phyloP scores from a whole-genome alignment of 2,888 invertebrate genomes.

The Lasioglossum villosulum region DNA sequence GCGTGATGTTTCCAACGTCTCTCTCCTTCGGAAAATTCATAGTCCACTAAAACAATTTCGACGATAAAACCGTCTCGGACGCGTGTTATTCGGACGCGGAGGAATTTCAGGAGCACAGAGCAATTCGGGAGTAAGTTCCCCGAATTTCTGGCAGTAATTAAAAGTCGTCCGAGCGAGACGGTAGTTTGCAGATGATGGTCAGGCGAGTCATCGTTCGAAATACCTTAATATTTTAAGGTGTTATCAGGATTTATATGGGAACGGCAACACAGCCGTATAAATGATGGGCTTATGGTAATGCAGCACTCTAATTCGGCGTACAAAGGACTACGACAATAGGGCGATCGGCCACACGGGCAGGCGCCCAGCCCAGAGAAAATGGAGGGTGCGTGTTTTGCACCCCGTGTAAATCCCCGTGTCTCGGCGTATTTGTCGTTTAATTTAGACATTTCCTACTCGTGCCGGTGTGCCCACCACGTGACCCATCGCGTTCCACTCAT shows the following conservation, averaged over 20 bases:
- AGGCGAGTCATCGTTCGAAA: conserved; percentile 58
- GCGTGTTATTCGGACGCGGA: conserved; percentile 53
- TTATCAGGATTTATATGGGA: conserved; percentile 58
- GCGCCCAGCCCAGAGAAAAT: conserved; percentile 75
- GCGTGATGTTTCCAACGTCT: background rate
- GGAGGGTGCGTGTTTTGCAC: conserved; percentile 81
- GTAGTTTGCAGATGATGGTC: conserved; percentile 51
- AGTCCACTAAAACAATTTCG: conserved; percentile 24
- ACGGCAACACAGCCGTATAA: conserved; percentile 76
- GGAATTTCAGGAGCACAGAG: conserved; percentile 52
- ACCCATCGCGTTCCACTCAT: conserved; percentile 72
- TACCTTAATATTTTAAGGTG: conserved; percentile 78
- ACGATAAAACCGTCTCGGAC: conserved; percentile 31
- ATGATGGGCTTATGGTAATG: conserved; percentile 83
- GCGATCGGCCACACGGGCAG: conserved; percentile 57
- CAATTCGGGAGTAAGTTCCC: conserved; percentile 54
- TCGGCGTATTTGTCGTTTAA: conserved; percentile 83
- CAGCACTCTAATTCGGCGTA: conserved; percentile 65
- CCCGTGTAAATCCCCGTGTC: conserved; percentile 81
- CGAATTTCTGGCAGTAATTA: conserved; percentile 71
- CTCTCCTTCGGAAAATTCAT: background rate
- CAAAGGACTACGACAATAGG: conserved; percentile 53
- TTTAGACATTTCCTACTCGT: conserved; percentile 79
- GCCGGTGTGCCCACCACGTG: conserved; percentile 69
- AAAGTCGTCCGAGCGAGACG: conserved; percentile 61